Base-by-base conservation (phyloP, 2,797 vertebrate genomes). In the Lacerta bilineata region DNA sequence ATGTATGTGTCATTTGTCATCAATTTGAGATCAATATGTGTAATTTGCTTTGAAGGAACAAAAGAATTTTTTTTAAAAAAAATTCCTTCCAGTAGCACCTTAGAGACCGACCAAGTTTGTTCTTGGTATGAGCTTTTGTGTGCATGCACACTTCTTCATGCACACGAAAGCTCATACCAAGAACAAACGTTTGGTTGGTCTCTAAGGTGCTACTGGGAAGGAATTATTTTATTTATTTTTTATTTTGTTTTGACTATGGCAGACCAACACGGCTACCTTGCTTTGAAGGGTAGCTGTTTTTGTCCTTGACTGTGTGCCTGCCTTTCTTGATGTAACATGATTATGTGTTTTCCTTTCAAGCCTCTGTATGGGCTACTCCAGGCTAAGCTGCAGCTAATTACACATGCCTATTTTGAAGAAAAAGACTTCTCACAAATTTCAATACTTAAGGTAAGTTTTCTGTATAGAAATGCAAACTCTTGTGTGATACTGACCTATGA, bases 371-470 rank as follows among this genome's bases (percentile, higher is more conserved):
- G 99, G 25, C 97, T 99, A 87, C 98, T 99, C 27, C 98, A 99
- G 95, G 99, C 98, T 1, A 99, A 99, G 91, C 97, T 99, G 69
- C 98, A 99, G 87, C 98, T 99, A 91, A 99, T 99, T 95, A 99
- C 99, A 1, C 99, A 99, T 29, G 99, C 99, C 0, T 99, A 99
- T 97, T 99, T 99, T 84, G 99, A 99, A 97, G 99, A 99, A 93
- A 99, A 99, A 92, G 99, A 99, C 96, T 99, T 99, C 93, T 99
- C 99, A 0, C 98, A 99, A 96, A 99, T 99, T 96, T 99, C 98
- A 15, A 99, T 99, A 94, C 96, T 99, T 80, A 98, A 99, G 98
- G 99, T 99, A 97, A 96, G 6, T 90, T 89, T 88, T 50, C 46
- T 87, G 0, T 69, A 83, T 75, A 69, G 25, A 80, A 75, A 82